These are phyloP conservation scores for Xestia sexstrigata DNA, from an alignment of 2,888 invertebrate genomes.

Conservation along the genomic window DNA sequence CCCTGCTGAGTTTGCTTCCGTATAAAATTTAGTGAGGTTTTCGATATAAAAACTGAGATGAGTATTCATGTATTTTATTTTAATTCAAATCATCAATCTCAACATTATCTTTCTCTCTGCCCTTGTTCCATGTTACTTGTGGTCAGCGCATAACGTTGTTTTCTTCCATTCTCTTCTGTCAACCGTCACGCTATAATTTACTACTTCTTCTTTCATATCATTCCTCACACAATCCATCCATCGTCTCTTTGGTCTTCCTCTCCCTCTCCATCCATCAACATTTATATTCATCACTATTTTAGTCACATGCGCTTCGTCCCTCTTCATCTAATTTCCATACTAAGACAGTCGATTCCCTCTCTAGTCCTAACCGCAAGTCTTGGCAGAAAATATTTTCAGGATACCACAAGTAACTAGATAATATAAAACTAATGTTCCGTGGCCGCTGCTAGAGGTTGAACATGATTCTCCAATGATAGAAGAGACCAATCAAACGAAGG, in stretches of 20 bases:
- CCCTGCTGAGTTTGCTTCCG: constrained; percentile 3
- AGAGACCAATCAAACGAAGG: too few species aligned
- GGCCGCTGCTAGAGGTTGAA: too few species aligned
- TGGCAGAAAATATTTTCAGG: too few species aligned
- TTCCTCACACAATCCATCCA: neutral
- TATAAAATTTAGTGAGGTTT: constrained; percentile 13
- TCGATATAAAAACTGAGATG: neutral
- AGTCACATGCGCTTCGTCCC: neutral
- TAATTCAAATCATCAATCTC: too few species aligned
- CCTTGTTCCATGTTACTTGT: neutral
- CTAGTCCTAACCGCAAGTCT: too few species aligned
- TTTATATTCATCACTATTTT: too few species aligned
- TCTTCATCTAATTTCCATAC: neutral
- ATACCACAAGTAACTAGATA: neutral
- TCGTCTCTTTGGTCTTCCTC: neutral
- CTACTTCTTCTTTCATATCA: neutral
- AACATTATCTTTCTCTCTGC: neutral
- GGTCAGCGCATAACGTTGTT: neutral
- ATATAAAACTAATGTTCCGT: neutral
- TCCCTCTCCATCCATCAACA: neutral
- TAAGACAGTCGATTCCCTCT: neutral
- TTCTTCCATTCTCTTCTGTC: neutral
- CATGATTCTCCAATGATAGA: too few species aligned
- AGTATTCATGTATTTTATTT: too few species aligned
- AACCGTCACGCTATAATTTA: neutral